A percentile compares a stretch with the other conserved stretches of the same genome.
phyloP scores from a whole-genome alignment of 2,888 invertebrate genomes.

The Diogma glabrata region DNA sequence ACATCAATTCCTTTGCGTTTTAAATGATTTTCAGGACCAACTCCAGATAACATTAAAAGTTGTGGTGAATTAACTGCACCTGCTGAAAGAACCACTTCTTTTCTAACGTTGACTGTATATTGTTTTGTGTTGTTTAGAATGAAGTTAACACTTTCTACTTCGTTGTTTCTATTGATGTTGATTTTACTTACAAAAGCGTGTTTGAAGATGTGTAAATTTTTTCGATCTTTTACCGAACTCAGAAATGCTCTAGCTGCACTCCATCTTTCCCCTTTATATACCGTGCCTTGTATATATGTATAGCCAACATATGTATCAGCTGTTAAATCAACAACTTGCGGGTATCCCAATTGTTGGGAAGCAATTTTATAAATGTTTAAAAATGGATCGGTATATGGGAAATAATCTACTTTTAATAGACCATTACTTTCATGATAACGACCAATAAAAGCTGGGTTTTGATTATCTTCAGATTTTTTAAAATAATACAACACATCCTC shows the following conservation, averaged over 20 bases:
- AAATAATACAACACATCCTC: constrained; percentile 54
- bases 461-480: constrained; percentile 55
- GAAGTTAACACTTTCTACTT: constrained; percentile 13
- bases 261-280: constrained; percentile 53
- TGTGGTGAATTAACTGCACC: constrained; percentile 31
- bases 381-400: constrained; percentile 30
- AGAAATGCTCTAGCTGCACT: constrained; percentile 62
- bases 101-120: constrained; percentile 18
- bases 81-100: constrained; percentile 30
- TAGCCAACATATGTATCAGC: constrained; percentile 56
- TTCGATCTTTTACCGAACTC: constrained; percentile 33
- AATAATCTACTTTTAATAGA: constrained; percentile 48
- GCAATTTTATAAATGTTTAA: constrained; percentile 49
- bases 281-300: constrained; percentile 51
- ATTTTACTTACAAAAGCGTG: constrained; percentile 19
- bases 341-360: constrained; percentile 50
- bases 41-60: constrained; percentile 30
- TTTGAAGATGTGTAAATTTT: constrained; percentile 25
- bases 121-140: constrained; percentile 14
- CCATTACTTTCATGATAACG: constrained; percentile 49
- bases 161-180: constrained; percentile 10
- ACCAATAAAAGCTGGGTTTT: constrained; percentile 34
- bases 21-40: constrained; percentile 27
- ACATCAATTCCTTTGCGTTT: constrained; percentile 22
- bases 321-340: constrained; percentile 47